Base-by-base conservation (phyloP, 2,797 vertebrate genomes). In the Pempheris klunzingeri region DNA sequence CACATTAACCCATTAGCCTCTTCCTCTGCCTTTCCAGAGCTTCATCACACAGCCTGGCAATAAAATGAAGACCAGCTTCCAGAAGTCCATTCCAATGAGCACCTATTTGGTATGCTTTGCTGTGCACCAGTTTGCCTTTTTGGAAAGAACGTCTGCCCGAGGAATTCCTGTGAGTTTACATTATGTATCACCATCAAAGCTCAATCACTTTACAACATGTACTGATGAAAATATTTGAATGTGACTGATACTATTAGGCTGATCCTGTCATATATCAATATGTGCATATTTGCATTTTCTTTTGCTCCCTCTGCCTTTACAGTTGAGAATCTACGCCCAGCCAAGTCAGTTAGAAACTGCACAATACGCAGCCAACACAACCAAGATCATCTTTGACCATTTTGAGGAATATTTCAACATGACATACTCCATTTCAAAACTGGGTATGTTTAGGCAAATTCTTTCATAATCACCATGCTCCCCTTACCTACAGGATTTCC, bases 31-130 rank as follows among this genome's bases (percentile, higher is more conserved):
- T 74, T 53, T 88, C 38, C 78, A 92, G 87, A 77, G 96, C 88
- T 0, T 17, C 69, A 91, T 52, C 0, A 0, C 3, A 0, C 0
- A 96, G 5, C 36, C 66, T 0, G 15, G 41, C 55, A 87, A 85
- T 12, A 97, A 94, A 94, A 36, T 0, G 0, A 94, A 62, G 87
- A 97, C 97, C 9, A 92, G 82, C 63, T 99, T 99, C 79, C 0
- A 84, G 59, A 95, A 92, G 77, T 98, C 98, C 0, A 93, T 98
- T 54, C 95, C 95, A n/a, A 99, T 99, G 98, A 99, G 98, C 77
- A 98, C 98, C 11, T 99, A 99, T 74, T 90, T 99, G 88, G 98
- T 99, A n/a, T 98, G 97, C 86, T 99, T 98, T 84, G 98, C 97
- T 0, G 95, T 99, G 65, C 98, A 99, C 88, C 96, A 95, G 67